phyloP scores from a whole-genome alignment of 2,797 vertebrate genomes.

The Pitangus sulphuratus region DNA sequence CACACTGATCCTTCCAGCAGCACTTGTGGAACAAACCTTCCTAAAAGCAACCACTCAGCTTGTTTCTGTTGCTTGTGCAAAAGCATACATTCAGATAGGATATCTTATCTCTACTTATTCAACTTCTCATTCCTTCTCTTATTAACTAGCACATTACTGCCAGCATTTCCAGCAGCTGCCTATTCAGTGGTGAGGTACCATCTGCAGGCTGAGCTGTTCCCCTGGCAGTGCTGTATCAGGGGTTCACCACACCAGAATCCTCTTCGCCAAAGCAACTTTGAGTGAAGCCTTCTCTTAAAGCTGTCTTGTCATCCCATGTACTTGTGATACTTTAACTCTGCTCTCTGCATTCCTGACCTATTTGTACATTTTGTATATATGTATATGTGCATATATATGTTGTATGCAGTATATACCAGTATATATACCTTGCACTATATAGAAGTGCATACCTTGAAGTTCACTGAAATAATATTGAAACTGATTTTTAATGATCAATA shows the following conservation, averaged over 20 bases:
- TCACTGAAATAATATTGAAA: not conserved
- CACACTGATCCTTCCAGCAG: not conserved
- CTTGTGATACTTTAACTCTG: not conserved
- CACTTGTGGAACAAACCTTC: not conserved
- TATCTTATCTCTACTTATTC: not conserved
- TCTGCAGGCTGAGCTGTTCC: not conserved
- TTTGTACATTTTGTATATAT: not conserved
- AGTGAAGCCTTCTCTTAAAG: not conserved
- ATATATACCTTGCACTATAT: not conserved
- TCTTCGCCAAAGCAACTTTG: not conserved
- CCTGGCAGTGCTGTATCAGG: not conserved
- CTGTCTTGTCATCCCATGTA: not conserved
- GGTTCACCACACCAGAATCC: not conserved
- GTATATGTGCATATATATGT: fast-evolving
- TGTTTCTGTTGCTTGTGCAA: not conserved
- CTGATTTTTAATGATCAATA: not conserved
- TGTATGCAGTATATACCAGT: not conserved
- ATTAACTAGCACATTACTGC: not conserved
- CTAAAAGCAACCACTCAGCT: not conserved
- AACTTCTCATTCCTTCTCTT: not conserved
- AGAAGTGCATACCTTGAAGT: not conserved
- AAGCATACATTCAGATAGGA: not conserved
- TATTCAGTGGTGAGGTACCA: fast-evolving
- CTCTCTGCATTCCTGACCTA: not conserved
- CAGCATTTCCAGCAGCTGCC: not conserved